These are phyloP conservation scores for Bagarius yarrelli DNA, from an alignment of 2,113 vertebrate genomes.

Conservation along the genomic window DNA sequence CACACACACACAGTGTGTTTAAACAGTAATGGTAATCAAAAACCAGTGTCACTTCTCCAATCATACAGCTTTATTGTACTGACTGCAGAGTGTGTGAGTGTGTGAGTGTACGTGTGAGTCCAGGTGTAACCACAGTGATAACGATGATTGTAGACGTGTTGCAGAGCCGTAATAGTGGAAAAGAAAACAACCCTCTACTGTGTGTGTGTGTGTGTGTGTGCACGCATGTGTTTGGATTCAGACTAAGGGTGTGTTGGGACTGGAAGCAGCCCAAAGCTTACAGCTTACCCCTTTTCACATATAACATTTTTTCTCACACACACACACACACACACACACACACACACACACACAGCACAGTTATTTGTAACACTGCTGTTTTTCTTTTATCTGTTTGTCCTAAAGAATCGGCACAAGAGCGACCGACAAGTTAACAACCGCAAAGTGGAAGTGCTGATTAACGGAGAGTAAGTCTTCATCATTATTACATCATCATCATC, in stretches of 20 bases:
- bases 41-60: not conserved
- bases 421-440: constrained; percentile 93
- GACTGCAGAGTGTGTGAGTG: not conserved
- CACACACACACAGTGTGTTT: not conserved
- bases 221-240: not conserved
- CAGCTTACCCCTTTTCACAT: not conserved
- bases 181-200: not conserved
- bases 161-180: not conserved
- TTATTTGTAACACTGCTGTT: not conserved
- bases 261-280: not conserved
- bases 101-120: not conserved
- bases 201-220: not conserved
- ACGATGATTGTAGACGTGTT: not conserved
- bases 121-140: not conserved
- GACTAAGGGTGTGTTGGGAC: not conserved
- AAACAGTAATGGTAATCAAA: not conserved
- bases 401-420: constrained; percentile 87
- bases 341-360: not conserved
- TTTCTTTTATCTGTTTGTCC: not conserved
- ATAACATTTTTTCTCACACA: not conserved
- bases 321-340: not conserved
- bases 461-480: constrained; percentile 80
- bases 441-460: constrained; percentile 80
- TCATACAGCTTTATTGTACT: not conserved
- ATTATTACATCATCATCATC: no score